Base-by-base conservation (phyloP, 2,797 vertebrate species). In the Periparus ater region DNA sequence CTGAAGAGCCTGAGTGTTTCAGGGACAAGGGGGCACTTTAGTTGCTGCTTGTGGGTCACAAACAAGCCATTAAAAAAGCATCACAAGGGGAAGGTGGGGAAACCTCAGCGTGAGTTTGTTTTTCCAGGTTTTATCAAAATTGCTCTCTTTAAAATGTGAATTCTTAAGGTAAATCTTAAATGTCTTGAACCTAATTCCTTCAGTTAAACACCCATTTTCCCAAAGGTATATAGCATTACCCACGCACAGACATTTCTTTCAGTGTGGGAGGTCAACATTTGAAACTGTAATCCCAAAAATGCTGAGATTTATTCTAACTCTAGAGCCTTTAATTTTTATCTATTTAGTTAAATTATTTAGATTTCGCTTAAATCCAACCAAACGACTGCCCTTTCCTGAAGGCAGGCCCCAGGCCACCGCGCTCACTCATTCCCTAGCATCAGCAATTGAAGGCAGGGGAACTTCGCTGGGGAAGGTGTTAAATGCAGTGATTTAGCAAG, bases 231-330 rank as follows among this genome's bases (percentile, higher is more conserved):
- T 71, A 85, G 82, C 91, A 78, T 86, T 86, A 75, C 62, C 85
- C 93, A 93, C 89, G 51, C 87, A 95, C 88, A 94, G 93, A 76
- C 60, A 51, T 85, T 96, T 91, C 87, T 92, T 87, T 61, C 82
- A 93, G 80, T 4, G 85, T 96, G 88, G 95, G 95, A 93, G 76
- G 60, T 90, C 95, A 95, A 15, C 63, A 48, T 57, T 63, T 79
- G 63, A 89, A 92, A 84, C 62, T 62, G 42, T 66, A 91, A 92
- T 93, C 79, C 94, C 79, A 78, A 71, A 63, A 85, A 90, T 66
- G 83, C 66, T 63, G 71, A 90, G 82, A 47, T 51, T 88, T 85
- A 53, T 48, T 70, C 78, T 86, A 91, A 86, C 76, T 78, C 40
- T 50, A 75, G 54, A 91, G 73, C 54, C 30, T 25, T 30, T 32